Base-by-base conservation (phyloP, 2,797 vertebrate genomes). In the Paedocypris micromegethes region DNA sequence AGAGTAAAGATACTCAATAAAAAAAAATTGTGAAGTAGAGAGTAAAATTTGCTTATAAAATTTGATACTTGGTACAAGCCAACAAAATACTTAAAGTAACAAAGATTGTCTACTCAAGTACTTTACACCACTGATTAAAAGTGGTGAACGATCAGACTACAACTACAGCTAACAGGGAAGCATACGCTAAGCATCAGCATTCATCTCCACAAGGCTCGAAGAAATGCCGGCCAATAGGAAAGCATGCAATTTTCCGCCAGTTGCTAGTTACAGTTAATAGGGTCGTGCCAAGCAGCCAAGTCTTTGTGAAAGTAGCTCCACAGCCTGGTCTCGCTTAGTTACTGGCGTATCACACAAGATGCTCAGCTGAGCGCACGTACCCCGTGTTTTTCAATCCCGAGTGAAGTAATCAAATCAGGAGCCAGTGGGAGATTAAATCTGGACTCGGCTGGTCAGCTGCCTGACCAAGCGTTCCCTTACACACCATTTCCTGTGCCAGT, bases 381-480 rank as follows among this genome's bases (percentile, higher is more conserved):
- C 73, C 42, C 45, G 74, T 69, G 70, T 82, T 86, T 86, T 84
- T 82, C 85, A 83, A 87, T 78, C 80, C 74, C 7, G 76, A 3
- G 75, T 81, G 80, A 83, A 78, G 78, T 68, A 79, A 82, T 85
- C 80, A 82, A 82, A 86, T 86, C 83, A 82, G 72, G 75, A 77
- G 82, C 81, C 81, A 23, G 79, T 81, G 78, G 81, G 61, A 82
- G 84, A 87, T 85, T 83, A 84, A 84, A 87, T 87, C 84, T 78
- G 84, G 84, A 82, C 48, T 78, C 74, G 85, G 81, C 78, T 81
- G 77, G 76, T 80, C 73, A 79, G 82, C 79, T 76, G 84, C 83
- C 83, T 80, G 83, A 85, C 82, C 72, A 81, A 83, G 84, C 85
- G 74, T 83, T 87, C 80, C 83, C 79, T 82, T 85, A 81, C 84